Percentiles rank a stretch among this genome's conserved stretches.
phyloP scores from a whole-genome alignment of 2,113 vertebrate species.

The Oreochromis tanganicae region DNA sequence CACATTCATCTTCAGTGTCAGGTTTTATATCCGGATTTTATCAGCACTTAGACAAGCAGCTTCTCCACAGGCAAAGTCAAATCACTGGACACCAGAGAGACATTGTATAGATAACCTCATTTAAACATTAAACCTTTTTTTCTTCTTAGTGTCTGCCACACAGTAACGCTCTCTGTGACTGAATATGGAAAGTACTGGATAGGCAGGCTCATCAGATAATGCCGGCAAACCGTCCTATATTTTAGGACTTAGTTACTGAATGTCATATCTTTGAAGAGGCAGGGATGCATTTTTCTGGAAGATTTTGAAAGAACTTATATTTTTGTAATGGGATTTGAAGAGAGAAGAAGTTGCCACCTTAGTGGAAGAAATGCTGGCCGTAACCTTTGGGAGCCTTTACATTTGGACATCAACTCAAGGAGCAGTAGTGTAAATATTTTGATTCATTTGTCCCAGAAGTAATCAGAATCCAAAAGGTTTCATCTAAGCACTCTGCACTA shows the following conservation, averaged over 20 bases:
- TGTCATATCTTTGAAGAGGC: not conserved
- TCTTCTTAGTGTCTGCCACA: not conserved
- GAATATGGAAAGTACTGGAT: not conserved
- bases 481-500: not conserved
- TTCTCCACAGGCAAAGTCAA: slow-evolving; percentile 14
- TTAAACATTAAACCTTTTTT: slow-evolving; percentile 22
- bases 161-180: not conserved
- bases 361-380: not conserved
- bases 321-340: not conserved
- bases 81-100: not conserved
- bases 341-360: slow-evolving; percentile 12
- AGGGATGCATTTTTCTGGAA: not conserved
- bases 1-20: slow-evolving; percentile 57
- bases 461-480: not conserved
- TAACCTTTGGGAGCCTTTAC: not conserved
- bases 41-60: slow-evolving; percentile 31
- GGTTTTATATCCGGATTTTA: slow-evolving; percentile 55
- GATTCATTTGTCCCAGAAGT: not conserved
- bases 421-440: not conserved
- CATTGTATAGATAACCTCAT: slow-evolving; percentile 42
- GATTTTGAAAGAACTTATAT: not conserved
- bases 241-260: not conserved
- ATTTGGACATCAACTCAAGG: not conserved
- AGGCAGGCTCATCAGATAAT: slow-evolving; percentile 25
- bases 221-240: not conserved